Base-by-base conservation (phyloP, 2,888 invertebrate genomes). In the Melipona beecheii region DNA sequence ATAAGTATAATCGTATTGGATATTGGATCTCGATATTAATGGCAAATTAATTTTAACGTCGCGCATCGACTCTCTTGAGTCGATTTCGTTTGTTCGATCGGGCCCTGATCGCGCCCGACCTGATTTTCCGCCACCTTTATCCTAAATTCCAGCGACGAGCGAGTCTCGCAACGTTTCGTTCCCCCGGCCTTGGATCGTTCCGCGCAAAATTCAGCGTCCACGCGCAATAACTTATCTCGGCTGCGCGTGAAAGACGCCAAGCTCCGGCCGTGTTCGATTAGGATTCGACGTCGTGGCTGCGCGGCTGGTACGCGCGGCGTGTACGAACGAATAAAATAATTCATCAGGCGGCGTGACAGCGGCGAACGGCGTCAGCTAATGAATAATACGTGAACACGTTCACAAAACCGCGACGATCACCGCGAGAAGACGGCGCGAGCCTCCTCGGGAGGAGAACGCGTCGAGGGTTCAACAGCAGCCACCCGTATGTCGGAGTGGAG, bases 251-350 rank as follows among this genome's bases (percentile, higher is more conserved):
- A 60, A 60, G 19, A 19, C 58, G 19, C 58, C 19, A 43, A n/a
- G 31, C 24, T 52, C n/a, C 31, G 52, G 64, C 31, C 56, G 15
- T 58, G 72, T 50, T 27, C 58, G 71, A 60, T 71, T 78, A 82
- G 75, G 78, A 69, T 72, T 66, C 69, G 83, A 76, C 70, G 58
- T 66, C 49, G 73, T 17, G 68, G 24, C 65, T 43, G 49, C 62
- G 24, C 54, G 54, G 54, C 62, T 64, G 68, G 78, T 75, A 73
- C 73, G 64, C 80, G 64, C 43, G 50, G 52, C 84, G 70, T 77
- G 74, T 83, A 77, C 77, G 75, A 75, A 56, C 74, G 81, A 78
- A 78, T 73, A 79, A 83, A 85, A 83, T 79, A 85, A 85, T 79
- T 85, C 78, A 65, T 85, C 83, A 60, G 83, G 21, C 64, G 49